A percentile compares a stretch with the other conserved stretches of the same genome.
phyloP scores from a whole-genome alignment of 2,888 invertebrate species.

The Gastracanthus pulcherrimus region DNA sequence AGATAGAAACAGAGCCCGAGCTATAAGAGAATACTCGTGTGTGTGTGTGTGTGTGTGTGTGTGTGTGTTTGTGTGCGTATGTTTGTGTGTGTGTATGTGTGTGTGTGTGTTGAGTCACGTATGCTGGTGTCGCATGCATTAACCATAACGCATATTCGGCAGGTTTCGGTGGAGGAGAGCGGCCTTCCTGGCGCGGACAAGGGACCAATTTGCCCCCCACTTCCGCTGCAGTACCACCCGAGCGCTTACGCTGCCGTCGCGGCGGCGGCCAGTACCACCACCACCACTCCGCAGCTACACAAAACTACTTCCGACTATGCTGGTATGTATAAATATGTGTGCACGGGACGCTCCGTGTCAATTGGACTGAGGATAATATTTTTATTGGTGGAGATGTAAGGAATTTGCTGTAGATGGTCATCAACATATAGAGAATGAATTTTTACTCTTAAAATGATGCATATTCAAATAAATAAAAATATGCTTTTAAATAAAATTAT shows the following conservation, averaged over 20 bases:
- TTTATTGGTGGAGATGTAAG: too few species aligned
- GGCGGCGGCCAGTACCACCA: constrained; percentile 54
- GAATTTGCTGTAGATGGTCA: too few species aligned
- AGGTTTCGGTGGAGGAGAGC: constrained; percentile 74
- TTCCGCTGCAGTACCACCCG: constrained; percentile 74
- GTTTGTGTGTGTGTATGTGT: background rate
- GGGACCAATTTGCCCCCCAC: constrained; percentile 76
- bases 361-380: too few species aligned
- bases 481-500: too few species aligned
- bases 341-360: too few species aligned
- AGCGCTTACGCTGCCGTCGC: constrained; percentile 70
- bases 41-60: background rate
- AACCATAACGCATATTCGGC: constrained; percentile 68
- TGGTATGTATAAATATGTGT: constrained; percentile 65
- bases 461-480: too few species aligned
- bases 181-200: constrained; percentile 70
- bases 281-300: constrained; percentile 71
- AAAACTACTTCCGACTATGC: constrained; percentile 72
- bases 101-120: constrained; percentile 17
- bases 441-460: too few species aligned
- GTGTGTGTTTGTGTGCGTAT: background rate
- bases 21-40: background rate
- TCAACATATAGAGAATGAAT: too few species aligned
- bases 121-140: constrained; percentile 67
- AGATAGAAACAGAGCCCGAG: background rate